Evolutionary conservation across 2,888 invertebrate species (phyloP), one percentile per base, ranked within the genome.

Genomic region (Villa cingulata): DNA sequence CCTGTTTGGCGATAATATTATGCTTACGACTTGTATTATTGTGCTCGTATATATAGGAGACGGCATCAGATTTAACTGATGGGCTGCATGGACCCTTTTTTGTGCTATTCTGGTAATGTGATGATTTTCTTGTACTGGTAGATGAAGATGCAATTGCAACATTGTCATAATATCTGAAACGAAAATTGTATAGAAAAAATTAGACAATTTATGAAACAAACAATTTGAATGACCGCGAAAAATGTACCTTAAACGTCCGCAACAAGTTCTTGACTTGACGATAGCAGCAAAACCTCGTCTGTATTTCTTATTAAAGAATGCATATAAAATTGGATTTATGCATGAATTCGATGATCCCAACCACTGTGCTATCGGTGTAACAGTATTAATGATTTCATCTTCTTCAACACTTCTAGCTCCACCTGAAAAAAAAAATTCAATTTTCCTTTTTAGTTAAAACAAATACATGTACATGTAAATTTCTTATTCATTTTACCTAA

Each of bases 271-370:
- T 56, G 87, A 88, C 67, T 86, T 84, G 40, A 90, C 75, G 53
- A 91, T 88, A 17, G 88, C 89, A 38, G 85, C 80, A 66, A 95
- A 94, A 5, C 92, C 92, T 50, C 84, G 79, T 15, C 92, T 75
- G 68, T 86, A 95, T 66, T 94, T 92, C 65, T 88, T 88, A 70
- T 94, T 94, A 71, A 94, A 91, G 71, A 91, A 92, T 3, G 91
- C 90, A 67, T 94, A 92, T 48, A 95, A 74, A 53, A 95, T 83
- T 1, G 94, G 94, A 69, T 95, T 95, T 62, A 94, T 91, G 74
- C 92, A 92, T 18, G 90, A 90, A 68, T 95, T 95, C 17, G 91
- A 89, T 0, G 90, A 83, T 3, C 94, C 94, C 41, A 95, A 72
- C 89, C 88, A 90, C 65, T 89, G 92, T 6, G 88, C 91, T 44